Conservation (phyloP, 2,113 vertebrate genomes). For the Gymnogyps californianus region DNA sequence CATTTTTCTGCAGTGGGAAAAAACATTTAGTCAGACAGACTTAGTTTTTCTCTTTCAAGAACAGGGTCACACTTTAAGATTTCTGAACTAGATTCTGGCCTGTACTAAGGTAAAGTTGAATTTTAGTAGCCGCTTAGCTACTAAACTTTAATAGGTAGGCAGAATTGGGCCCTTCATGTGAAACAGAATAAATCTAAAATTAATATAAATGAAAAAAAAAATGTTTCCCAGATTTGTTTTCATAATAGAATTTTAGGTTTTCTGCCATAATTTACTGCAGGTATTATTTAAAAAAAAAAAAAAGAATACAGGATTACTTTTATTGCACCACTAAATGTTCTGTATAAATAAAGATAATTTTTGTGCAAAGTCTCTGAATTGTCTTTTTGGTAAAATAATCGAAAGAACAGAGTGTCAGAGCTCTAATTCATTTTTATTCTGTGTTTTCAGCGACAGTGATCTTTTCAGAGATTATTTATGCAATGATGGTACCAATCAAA, state of each 20-base stretch:
- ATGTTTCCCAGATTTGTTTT: neutral
- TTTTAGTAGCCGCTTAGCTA: neutral
- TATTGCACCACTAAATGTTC: constrained; percentile 1
- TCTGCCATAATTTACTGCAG: neutral
- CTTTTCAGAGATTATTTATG: constrained; percentile 51
- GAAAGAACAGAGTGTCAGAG: constrained; percentile 3
- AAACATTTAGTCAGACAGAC: neutral
- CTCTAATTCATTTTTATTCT: constrained; percentile 39
- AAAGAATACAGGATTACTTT: neutral
- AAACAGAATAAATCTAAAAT: constrained; percentile 37
- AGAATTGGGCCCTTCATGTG: neutral
- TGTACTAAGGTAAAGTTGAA: neutral
- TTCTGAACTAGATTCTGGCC: neutral
- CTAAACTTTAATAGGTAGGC: neutral
- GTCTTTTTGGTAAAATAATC: constrained; percentile 30
- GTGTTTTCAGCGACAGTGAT: constrained; percentile 6
- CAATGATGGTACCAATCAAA: constrained; percentile 43
- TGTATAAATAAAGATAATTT: neutral
- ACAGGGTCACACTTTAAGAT: neutral
- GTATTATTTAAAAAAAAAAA: neutral
- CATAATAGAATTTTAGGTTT: neutral
- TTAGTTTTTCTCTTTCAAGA: neutral
- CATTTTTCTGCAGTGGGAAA: neutral
- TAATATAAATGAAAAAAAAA: constrained; percentile 8
- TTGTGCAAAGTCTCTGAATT: neutral